Base-by-base conservation (phyloP, 2,797 vertebrate genomes). In the Acanthurus tractus region DNA sequence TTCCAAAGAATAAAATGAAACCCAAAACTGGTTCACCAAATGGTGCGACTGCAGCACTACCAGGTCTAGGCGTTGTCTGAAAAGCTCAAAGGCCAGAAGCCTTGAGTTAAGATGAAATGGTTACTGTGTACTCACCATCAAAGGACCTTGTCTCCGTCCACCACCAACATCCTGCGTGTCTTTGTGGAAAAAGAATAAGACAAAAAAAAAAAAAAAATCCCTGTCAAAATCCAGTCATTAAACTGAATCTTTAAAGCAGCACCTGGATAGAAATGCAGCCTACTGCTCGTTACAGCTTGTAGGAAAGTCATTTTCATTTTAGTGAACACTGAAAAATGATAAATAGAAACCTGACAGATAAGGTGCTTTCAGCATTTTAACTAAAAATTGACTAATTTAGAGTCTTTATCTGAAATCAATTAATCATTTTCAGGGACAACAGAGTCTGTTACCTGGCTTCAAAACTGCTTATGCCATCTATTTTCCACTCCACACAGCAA, bases 131-230 rank as follows among this genome's bases (percentile, higher is more conserved):
- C 97, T 97, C 88, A 98, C 97, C 96, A 97, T 96, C 49, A 97
- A 95, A 62, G 94, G 89, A 56, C 96, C 96, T 9, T 95, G 96
- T 90, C 97, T 95, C 79, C 93, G 96, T 79, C 94, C 96, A 85
- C 94, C 84, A 85, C 95, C 95, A 54, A 95, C 84, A 77, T 98
- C 97, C 49, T 97, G 96, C 23, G 92, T 85, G 82, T 98, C 97
- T 98, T 94, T 86, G 83, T 8, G 64, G 34, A 71, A 58, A 54
- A 64, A 75, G 9, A 63, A 34, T 34, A 34, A 34, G 29, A 34
- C 29, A 34, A 58, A 61, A 6, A 0, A 36, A 52, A 22, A 22
- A 73, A 57, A 54, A 76, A 59, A 7, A 10, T 6, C 53, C 48
- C 49, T 59, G 70, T 59, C n/a, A 69, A 81, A 76, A 44, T 20